These are phyloP conservation scores for Loripinus fragilis DNA, from an alignment of 2,888 invertebrate species.

Conservation along the genomic window DNA sequence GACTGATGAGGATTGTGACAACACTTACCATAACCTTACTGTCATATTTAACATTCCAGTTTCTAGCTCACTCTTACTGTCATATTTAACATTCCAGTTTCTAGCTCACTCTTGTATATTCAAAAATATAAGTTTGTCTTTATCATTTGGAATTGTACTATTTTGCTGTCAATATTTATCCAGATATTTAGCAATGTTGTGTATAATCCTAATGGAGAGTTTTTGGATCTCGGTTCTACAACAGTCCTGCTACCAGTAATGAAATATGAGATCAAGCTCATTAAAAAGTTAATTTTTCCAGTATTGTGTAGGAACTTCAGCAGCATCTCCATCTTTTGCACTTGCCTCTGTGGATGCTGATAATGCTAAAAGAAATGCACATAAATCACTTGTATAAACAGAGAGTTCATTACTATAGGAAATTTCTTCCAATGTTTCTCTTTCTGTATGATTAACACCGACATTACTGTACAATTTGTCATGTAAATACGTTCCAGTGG, in stretches of 20 bases:
- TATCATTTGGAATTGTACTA: neutral
- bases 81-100: no score
- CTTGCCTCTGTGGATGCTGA: neutral
- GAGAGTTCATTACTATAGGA: no score
- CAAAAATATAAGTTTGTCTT: no score
- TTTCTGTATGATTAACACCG: no score
- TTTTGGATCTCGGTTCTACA: neutral
- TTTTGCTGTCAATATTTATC: neutral
- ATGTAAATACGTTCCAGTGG: no score
- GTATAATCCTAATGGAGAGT: neutral
- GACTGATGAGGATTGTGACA: slow-evolving; percentile 9
- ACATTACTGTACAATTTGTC: no score
- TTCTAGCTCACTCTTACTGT: no score
- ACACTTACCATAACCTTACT: slow-evolving; percentile 26
- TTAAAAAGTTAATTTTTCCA: slow-evolving; percentile 1
- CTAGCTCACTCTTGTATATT: slow-evolving; percentile 21
- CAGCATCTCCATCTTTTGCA: neutral
- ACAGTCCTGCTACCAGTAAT: slow-evolving; percentile 9
- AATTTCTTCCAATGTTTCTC: no score
- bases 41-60: slow-evolving; percentile 24
- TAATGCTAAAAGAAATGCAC: neutral
- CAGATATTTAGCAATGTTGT: neutral
- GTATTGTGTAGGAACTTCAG: neutral
- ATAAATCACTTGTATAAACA: no score
- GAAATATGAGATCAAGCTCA: no score